A percentile compares a stretch with the other conserved stretches of the same genome.
These are phyloP conservation scores for Merops nubicus DNA, from an alignment of 2,113 vertebrate genomes.

Conservation along the genomic window DNA sequence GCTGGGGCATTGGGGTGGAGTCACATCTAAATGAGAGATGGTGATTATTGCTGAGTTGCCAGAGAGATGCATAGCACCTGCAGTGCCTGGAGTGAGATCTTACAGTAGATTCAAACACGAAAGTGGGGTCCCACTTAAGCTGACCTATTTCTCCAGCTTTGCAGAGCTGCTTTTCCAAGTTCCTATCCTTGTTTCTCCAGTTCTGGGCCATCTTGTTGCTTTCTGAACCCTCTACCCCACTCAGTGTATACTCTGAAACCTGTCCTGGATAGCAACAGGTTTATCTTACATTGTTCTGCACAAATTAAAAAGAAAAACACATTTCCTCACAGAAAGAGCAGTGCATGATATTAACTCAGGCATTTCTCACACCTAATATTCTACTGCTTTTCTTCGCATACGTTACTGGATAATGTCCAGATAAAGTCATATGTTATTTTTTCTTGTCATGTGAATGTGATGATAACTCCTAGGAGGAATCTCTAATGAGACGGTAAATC, in stretches of 20 bases:
- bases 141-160: neutral
- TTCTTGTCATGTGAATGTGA: slow-evolving; percentile 23
- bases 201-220: neutral
- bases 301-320: neutral
- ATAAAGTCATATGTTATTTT: slow-evolving; percentile 23
- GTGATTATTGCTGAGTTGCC: neutral
- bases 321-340: neutral
- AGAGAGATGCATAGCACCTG: neutral
- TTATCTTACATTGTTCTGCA: neutral
- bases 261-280: neutral
- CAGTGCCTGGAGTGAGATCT: neutral
- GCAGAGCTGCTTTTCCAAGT: neutral
- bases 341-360: neutral
- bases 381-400: neutral
- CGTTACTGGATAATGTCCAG: slow-evolving; percentile 35
- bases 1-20: neutral
- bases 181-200: neutral
- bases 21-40: neutral
- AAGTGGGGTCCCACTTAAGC: neutral
- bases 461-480: slow-evolving; percentile 35
- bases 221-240: neutral
- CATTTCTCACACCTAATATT: slow-evolving; percentile 29
- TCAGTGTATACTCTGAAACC: neutral
- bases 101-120: neutral
- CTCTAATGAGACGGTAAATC: slow-evolving; percentile 9